phyloP scores from a whole-genome alignment of 2,888 invertebrate species.

The Ochropleura leucogaster region DNA sequence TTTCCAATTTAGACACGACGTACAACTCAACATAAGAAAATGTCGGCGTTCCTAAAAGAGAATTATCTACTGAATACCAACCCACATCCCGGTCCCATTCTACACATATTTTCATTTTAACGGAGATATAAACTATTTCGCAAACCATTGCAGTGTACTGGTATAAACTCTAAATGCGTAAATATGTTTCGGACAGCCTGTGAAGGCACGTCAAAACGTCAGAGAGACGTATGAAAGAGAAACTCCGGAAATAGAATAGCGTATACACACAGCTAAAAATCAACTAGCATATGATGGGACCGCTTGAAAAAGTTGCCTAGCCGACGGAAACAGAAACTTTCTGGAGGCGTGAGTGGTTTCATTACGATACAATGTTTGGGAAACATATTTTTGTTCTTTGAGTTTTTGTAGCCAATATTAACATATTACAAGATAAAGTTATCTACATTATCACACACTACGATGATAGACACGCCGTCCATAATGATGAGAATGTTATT shows the following conservation, averaged over 20 bases:
- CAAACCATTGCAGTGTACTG: constrained; percentile 50
- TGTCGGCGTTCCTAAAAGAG: constrained; percentile 40
- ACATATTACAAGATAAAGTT: background rate
- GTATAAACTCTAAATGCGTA: constrained; percentile 60
- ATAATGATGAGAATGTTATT: background rate
- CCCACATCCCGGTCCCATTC: constrained; percentile 33
- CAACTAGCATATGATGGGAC: constrained; percentile 54
- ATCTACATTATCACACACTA: background rate
- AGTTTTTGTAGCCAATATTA: background rate
- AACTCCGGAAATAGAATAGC: constrained; percentile 71
- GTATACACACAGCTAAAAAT: constrained; percentile 60
- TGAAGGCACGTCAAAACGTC: constrained; percentile 64
- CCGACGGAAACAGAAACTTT: constrained; percentile 36
- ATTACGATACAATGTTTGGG: constrained; percentile 34
- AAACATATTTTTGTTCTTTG: constrained; percentile 16
- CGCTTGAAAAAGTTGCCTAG: constrained; percentile 44
- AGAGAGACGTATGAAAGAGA: constrained; percentile 61
- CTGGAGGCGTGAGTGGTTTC: constrained; percentile 32
- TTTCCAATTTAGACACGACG: constrained; percentile 50
- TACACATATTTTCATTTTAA: constrained; percentile 46
- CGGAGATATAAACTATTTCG: constrained; percentile 53
- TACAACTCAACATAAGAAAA: constrained; percentile 43
- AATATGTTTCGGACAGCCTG: constrained; percentile 65
- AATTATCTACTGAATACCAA: constrained; percentile 52
- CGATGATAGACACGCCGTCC: background rate